phyloP scores from a whole-genome alignment of 2,888 invertebrate species.

The Rhagonycha fulva region DNA sequence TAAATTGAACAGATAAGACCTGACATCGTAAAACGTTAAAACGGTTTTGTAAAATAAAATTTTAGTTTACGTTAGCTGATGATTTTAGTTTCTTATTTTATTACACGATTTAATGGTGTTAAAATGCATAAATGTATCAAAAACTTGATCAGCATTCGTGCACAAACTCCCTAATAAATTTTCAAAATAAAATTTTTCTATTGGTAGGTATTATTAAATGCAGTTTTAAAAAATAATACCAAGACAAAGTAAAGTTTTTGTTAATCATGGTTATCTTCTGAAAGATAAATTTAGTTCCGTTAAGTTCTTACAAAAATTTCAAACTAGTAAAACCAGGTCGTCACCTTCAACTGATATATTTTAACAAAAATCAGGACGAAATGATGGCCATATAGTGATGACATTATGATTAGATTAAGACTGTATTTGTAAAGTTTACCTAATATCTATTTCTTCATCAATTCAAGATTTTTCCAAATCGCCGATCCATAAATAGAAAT shows the following conservation, averaged over 20 bases:
- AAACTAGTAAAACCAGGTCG: neutral
- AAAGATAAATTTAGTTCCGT: neutral
- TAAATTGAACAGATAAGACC: conserved; percentile 32
- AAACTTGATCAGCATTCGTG: neutral
- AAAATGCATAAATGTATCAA: neutral
- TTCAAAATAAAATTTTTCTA: too few species aligned
- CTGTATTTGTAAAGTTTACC: neutral
- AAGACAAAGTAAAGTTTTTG: neutral
- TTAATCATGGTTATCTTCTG: neutral
- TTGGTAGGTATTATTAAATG: too few species aligned
- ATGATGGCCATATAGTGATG: neutral
- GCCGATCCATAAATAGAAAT: neutral
- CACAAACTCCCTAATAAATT: neutral
- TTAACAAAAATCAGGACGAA: too few species aligned
- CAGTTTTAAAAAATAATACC: neutral
- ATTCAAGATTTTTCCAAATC: neutral
- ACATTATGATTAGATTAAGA: neutral
- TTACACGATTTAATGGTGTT: neutral
- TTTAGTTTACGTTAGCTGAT: neutral
- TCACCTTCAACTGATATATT: neutral
- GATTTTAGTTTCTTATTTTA: neutral
- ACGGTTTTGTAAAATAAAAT: neutral
- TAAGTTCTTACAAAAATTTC: too few species aligned
- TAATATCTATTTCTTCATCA: neutral
- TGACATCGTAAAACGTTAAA: conserved; percentile 22